Evolutionary conservation across 2,113 vertebrate genomes (phyloP), one percentile per base, ranked within the genome.

Genomic region (Sapajus apella): DNA sequence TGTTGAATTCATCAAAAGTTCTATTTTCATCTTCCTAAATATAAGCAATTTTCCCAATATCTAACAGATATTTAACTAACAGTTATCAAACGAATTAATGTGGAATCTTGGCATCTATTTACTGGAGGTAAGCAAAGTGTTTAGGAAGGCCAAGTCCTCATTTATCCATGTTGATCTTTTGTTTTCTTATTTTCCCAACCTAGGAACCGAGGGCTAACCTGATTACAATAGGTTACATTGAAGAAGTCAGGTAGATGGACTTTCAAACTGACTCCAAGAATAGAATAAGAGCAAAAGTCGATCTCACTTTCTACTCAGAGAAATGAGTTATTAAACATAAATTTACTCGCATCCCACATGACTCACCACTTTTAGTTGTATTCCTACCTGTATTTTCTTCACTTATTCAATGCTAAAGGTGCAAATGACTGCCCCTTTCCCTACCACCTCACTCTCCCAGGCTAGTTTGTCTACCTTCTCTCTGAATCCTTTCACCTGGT

Each of bases 111-210:
- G 8, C 17, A 47, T 58, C 5, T 25, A 16, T 80, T 70, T 90
- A 45, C 9, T 84, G 23, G 8, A 66, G 0, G 5, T 6, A 43
- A 4, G 11, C 4, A 40, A 72, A 77, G 8, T 0, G 5, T 25
- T 8, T 30, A 64, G 25, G 9, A 86, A 47, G 6, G 3, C 4
- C 21, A 11, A 14, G 13, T 81, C 5, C 0, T 37, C 6, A 55
- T 1, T n/a, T 93, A 4, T 0, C 5, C 0, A 4, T 8, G 8
- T 4, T 75, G 12, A 47, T 47, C 0, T 3, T 1, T 1, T 76
- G 43, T 70, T 52, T 86, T 56, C 40, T 47, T 40, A 3, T 13
- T 37, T 0, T 5, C 32, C 0, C 4, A 58, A 23, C 5, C 21
- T 16, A 73, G 20, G 2, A 87, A 40, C 35, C 18, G 64, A 47